A percentile compares a stretch with the other conserved stretches of the same genome.
phyloP scores from a whole-genome alignment of 2,888 invertebrate genomes.

The Rotaria sp. region DNA sequence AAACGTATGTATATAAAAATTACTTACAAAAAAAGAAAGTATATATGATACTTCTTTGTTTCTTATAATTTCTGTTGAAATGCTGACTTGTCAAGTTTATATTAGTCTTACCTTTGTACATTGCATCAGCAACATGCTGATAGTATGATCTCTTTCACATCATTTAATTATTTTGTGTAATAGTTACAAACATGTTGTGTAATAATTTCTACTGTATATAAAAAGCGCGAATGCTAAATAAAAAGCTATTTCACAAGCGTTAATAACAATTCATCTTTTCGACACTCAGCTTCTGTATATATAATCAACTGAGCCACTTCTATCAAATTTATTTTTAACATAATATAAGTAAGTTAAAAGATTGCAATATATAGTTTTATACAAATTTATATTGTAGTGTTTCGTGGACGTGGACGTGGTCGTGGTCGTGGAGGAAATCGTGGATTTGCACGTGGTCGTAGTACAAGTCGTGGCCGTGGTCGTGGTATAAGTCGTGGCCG shows the following conservation, averaged over 20 bases:
- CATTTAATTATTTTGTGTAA: not conserved
- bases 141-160: not conserved
- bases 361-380: not conserved
- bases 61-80: not conserved
- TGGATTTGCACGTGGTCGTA: not conserved
- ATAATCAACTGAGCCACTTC: not conserved
- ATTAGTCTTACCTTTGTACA: no score
- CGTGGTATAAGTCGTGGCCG: not conserved
- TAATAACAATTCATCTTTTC: not conserved
- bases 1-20: not conserved
- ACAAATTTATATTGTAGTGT: not conserved
- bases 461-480: not conserved
- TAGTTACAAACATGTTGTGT: not conserved
- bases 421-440: not conserved
- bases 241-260: not conserved
- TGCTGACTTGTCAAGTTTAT: not conserved
- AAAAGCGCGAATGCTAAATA: not conserved
- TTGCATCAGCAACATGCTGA: no score
- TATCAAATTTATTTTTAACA: not conserved
- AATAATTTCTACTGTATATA: not conserved
- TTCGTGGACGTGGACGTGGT: not conserved
- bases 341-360: not conserved
- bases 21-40: no score
- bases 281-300: not conserved
- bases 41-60: not conserved